Percentiles rank a stretch among this genome's conserved stretches.
phyloP scores from a whole-genome alignment of 2,113 vertebrate species.

The Gobio gobio region DNA sequence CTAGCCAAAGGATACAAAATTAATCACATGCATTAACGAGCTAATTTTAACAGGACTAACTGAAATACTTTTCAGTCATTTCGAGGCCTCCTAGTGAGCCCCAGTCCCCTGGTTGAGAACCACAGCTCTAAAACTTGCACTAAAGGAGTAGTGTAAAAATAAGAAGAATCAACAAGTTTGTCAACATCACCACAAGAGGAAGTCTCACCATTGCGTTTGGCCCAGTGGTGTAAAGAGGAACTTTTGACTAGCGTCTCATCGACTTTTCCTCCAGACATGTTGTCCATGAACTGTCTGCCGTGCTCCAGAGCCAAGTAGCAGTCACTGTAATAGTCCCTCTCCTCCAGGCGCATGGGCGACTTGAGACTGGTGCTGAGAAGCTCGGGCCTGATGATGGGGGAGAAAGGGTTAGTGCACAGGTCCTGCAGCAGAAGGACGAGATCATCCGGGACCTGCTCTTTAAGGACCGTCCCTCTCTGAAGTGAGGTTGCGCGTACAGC shows the following conservation, averaged over 20 bases:
- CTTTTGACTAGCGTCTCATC: constrained; percentile 95
- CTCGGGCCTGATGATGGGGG: constrained; percentile 86
- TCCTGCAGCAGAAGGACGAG: constrained; percentile 93
- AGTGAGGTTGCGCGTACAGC: constrained; percentile 83
- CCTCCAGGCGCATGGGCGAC: constrained; percentile 84
- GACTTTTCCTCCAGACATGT: constrained; percentile 98
- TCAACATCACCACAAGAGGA: not conserved
- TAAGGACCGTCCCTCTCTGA: constrained; percentile 76
- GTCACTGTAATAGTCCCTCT: constrained; percentile 93
- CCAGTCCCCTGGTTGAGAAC: not conserved
- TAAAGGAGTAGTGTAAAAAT: not conserved
- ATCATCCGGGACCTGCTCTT: constrained; percentile 89
- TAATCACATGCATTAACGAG: too few relatives aligned
- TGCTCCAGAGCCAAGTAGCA: constrained; percentile 98
- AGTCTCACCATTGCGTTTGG: constrained; percentile 90
- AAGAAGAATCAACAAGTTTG: not conserved
- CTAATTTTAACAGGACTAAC: too few relatives aligned
- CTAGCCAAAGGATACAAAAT: too few relatives aligned
- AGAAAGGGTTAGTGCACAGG: constrained; percentile 96
- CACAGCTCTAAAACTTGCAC: not conserved
- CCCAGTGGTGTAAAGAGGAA: constrained; percentile 95
- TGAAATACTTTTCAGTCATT: not conserved
- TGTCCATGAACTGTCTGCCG: constrained; percentile 99
- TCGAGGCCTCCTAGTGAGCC: not conserved
- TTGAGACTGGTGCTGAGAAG: constrained; percentile 66